Evolutionary conservation across 2,113 vertebrate species (phyloP).

Genomic region (Oncorhynchus kisutch): DNA sequence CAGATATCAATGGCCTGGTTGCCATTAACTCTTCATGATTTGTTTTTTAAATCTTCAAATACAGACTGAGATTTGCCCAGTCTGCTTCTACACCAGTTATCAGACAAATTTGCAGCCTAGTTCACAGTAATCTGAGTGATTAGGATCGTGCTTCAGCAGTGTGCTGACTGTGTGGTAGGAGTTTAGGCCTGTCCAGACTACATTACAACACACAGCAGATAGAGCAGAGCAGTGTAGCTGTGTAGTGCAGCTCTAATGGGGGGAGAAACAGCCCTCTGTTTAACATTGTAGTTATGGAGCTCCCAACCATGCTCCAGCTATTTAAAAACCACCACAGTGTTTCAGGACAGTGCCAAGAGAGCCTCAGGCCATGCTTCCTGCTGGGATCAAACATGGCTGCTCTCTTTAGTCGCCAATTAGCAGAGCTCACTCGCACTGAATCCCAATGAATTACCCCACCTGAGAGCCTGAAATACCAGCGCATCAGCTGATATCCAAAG

Average conservation of each 20-base stretch:
- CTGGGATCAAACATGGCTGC: conserved; percentile 32
- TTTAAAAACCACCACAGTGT: conserved; percentile 44
- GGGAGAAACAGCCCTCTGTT: conserved; percentile 34
- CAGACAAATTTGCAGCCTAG: conserved; percentile 1
- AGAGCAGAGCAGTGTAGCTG: conserved; percentile 5
- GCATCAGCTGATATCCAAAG: background rate
- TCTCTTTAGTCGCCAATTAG: conserved; percentile 15
- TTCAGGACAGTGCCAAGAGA: conserved; percentile 32
- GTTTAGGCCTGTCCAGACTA: background rate
- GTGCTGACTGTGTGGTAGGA: background rate
- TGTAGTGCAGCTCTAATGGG: conserved; percentile 37
- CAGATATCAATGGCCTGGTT: conserved; percentile 41
- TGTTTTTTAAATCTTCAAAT: conserved; percentile 26
- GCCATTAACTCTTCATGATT: conserved; percentile 38
- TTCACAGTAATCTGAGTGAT: conserved; percentile 11
- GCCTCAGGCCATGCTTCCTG: conserved; percentile 25
- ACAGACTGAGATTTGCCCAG: conserved; percentile 9
- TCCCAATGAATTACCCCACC: background rate
- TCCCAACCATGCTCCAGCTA: conserved; percentile 28
- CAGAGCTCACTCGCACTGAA: background rate
- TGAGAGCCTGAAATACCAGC: background rate
- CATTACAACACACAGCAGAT: too few species aligned
- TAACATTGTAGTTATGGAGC: conserved; percentile 34
- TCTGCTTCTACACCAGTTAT: conserved; percentile 1
- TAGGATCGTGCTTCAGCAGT: conserved; percentile 16